Base-by-base conservation (phyloP, 2,797 vertebrate species). In the Parauchenoglanis ngamensis region DNA sequence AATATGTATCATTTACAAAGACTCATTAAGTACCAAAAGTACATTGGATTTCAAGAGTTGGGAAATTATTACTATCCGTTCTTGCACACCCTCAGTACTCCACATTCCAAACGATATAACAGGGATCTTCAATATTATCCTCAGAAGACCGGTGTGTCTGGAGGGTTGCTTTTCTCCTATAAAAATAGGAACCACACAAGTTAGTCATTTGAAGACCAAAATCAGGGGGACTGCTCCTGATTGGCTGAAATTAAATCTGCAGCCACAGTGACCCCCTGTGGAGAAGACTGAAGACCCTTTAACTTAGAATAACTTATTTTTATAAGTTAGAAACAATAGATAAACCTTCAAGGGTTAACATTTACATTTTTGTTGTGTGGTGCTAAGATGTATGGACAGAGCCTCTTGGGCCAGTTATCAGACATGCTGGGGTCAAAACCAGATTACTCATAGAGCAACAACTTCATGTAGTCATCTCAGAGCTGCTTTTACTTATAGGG, bases 221-320 rank as follows among this genome's bases (percentile, higher is more conserved):
- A 56, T 52, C 76, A 17, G 35, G 13, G 44, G 19, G 10, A 10
- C 13, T 44, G 21, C 78, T 46, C 23, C 76, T 79, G 77, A 79
- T 65, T 84, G 56, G 35, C 54, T 56, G 31, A 57, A 35, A 56
- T 84, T 4, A 70, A 78, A 61, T 70, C 40, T 65, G 23, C 35
- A 81, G 35, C 13, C 79, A 81, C 57, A 82, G 59, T 82, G 79
- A 82, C 79, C 59, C 25, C 59, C 59, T 82, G 59, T 82, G 79
- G 79, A 82, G 46, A 82, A 82, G 40, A 2, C 3, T 11, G 10
- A 61, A 81, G 57, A 65, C 59, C 59, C 12, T 61, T 63, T 49
- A 82, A 31, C 12, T 79, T 59, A 28, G 13, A 59, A 59, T 19
- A 0, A 19, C 35, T 40, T 40, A 40, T 40, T 40, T 40, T 40